A percentile compares a stretch with the other conserved stretches of the same genome.
Conservation (phyloP, 2,797 vertebrate genomes). For the Catamblyrhynchus diadema region DNA sequence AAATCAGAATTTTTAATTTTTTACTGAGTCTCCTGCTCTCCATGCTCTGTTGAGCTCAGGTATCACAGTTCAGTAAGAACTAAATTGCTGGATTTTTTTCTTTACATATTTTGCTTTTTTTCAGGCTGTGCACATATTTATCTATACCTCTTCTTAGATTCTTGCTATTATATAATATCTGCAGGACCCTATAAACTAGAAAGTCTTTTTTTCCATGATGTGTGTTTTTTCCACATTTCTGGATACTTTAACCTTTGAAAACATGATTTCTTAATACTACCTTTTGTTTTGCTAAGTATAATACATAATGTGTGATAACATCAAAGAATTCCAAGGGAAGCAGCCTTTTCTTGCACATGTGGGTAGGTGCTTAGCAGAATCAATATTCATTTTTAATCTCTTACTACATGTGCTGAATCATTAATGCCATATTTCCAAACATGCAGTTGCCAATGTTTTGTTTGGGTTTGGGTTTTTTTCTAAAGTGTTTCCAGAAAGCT, state of each 20-base stretch:
- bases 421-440: not conserved
- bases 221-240: not conserved
- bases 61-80: not conserved
- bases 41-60: not conserved
- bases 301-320: not conserved
- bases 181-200: not conserved
- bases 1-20: not conserved
- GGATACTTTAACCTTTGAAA: not conserved
- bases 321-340: not conserved
- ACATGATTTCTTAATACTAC: not conserved
- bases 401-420: not conserved
- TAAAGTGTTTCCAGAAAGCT: not conserved
- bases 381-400: not conserved
- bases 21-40: not conserved
- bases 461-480: too few species aligned
- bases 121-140: not conserved
- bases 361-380: not conserved
- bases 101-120: not conserved
- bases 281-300: not conserved
- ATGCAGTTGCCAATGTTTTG: accelerated
- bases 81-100: not conserved
- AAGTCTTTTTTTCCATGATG: accelerated
- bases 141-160: not conserved
- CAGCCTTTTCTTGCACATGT: not conserved
- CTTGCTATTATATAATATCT: not conserved